A percentile compares a stretch with the other conserved stretches of the same genome.
Evolutionary conservation across 2,113 vertebrate genomes (phyloP).

Genomic region (Regulus satrapa): DNA sequence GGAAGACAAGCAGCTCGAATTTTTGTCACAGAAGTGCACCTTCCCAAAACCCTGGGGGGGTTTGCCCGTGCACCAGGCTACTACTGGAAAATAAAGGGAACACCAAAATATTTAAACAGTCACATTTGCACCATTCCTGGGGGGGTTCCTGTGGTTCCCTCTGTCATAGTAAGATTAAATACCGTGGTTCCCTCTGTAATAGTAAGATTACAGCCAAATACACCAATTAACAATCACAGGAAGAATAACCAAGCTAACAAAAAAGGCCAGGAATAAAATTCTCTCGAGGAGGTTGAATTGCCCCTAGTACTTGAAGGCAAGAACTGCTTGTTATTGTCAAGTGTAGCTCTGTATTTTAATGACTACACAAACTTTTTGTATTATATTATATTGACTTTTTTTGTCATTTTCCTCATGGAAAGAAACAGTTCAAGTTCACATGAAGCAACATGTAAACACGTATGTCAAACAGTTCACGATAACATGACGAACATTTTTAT

Average conservation of each 20-base stretch:
- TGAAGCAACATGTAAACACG: no score
- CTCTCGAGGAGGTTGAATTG: neutral
- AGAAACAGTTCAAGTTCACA: neutral
- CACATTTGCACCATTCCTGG: neutral
- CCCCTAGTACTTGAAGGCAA: neutral
- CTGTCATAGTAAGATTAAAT: neutral
- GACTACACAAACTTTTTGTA: neutral
- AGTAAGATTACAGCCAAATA: slow-evolving; percentile 2
- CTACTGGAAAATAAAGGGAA: neutral
- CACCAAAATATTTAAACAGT: neutral
- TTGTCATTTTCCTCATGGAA: neutral
- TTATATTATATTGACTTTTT: neutral
- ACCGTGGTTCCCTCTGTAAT: neutral
- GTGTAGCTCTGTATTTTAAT: neutral
- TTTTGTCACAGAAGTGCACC: neutral
- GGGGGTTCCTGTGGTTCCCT: neutral
- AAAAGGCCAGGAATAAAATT: neutral
- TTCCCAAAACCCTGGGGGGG: neutral
- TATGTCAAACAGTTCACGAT: no score
- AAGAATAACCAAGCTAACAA: neutral
- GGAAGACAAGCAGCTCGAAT: neutral
- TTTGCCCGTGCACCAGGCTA: neutral
- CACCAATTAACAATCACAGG: neutral
- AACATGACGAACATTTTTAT: neutral
- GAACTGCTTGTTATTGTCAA: neutral